Percentiles rank a stretch among this genome's conserved stretches.
These are phyloP conservation scores for Myiothlypis coronata DNA, from an alignment of 2,797 vertebrate species.

Conservation along the genomic window DNA sequence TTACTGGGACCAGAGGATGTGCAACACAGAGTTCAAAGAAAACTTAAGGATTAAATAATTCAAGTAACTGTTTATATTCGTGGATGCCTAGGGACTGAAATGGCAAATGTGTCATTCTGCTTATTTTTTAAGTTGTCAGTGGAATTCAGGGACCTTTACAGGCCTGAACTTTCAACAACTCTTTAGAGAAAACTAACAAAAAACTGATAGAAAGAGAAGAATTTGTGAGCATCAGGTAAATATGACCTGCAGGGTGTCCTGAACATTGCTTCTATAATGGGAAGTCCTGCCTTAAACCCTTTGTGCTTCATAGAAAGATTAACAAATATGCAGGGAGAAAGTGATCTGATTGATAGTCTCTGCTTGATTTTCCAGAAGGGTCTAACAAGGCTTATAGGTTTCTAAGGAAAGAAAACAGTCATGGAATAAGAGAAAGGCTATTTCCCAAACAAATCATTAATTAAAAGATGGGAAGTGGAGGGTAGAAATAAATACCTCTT, in stretches of 20 bases:
- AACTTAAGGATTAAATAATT: conserved; percentile 23
- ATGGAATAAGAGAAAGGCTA: neutral
- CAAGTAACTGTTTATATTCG: neutral
- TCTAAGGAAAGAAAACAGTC: neutral
- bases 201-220: neutral
- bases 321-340: neutral
- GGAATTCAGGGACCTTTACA: neutral
- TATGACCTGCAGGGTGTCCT: neutral
- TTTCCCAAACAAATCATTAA: neutral
- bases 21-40: neutral
- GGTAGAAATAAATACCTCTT: neutral
- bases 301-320: neutral
- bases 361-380: neutral
- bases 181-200: neutral
- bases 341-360: neutral
- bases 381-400: neutral
- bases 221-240: neutral
- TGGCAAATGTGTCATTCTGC: neutral
- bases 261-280: neutral
- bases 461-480: neutral
- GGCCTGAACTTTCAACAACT: neutral
- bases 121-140: neutral
- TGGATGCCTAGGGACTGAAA: neutral
- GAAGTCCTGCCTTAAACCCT: neutral
- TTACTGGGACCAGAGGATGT: neutral